Conservation (phyloP, 2,797 vertebrate species). For the Chaunax sp. region DNA sequence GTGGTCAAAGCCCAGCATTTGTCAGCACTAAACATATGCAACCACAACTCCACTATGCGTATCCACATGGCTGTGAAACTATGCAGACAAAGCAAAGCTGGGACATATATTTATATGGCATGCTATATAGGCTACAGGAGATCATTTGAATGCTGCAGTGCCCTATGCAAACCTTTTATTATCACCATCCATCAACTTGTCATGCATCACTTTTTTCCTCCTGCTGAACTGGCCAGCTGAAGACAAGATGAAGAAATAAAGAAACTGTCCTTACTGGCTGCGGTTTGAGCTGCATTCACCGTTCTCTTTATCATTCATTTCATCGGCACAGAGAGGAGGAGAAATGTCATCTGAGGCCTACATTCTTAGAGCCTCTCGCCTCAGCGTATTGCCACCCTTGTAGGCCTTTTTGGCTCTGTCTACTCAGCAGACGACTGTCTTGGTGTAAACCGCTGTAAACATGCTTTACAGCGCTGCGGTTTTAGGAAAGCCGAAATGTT, state of each 20-base stretch:
- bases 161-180: slow-evolving; percentile 67
- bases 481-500: slow-evolving; percentile 38
- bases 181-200: slow-evolving; percentile 72
- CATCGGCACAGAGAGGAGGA: slow-evolving; percentile 12
- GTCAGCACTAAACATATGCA: slow-evolving; percentile 7
- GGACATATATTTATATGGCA: slow-evolving; percentile 50
- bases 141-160: slow-evolving; percentile 59
- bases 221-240: slow-evolving; percentile 26
- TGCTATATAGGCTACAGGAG: slow-evolving; percentile 44
- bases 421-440: slow-evolving; percentile 19
- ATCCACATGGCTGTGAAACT: slow-evolving; percentile 37
- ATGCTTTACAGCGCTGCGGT: slow-evolving; percentile 35
- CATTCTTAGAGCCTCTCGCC: neutral
- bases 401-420: neutral
- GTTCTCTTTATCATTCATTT: slow-evolving; percentile 1
- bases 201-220: slow-evolving; percentile 34
- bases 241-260: slow-evolving; percentile 7
- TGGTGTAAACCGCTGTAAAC: slow-evolving; percentile 35
- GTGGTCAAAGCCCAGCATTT: slow-evolving; percentile 4
- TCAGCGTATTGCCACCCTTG: neutral
- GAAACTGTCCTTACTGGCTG: slow-evolving; percentile 20
- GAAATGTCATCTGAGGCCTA: neutral
- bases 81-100: slow-evolving; percentile 61
- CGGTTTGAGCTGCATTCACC: slow-evolving; percentile 7
- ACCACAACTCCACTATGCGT: neutral